Percentiles rank a stretch among this genome's conserved stretches.
These are phyloP conservation scores for Microchrysa polita DNA, from an alignment of 2,888 invertebrate genomes.

Conservation along the genomic window DNA sequence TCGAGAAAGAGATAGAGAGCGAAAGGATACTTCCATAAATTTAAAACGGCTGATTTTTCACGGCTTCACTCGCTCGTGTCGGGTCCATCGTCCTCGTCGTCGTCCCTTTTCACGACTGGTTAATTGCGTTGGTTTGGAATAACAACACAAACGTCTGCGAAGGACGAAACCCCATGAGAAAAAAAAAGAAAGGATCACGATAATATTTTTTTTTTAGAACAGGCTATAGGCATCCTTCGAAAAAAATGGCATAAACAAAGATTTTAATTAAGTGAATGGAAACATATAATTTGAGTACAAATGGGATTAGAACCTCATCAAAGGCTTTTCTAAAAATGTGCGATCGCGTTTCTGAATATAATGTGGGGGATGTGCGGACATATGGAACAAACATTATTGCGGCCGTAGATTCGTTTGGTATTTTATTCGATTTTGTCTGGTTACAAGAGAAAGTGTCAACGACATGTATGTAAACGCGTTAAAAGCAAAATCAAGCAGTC, in stretches of 20 bases:
- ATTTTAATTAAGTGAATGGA: constrained; percentile 47
- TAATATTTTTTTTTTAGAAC: constrained; percentile 32
- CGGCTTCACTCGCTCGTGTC: not conserved
- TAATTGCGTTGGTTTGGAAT: constrained; percentile 13
- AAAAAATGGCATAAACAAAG: constrained; percentile 44
- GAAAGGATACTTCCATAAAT: constrained; percentile 6
- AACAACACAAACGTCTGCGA: constrained; percentile 3
- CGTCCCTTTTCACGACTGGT: not conserved
- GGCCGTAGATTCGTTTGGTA: not conserved
- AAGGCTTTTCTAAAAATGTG: constrained; percentile 29
- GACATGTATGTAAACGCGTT: too few species aligned
- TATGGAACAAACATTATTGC: too few species aligned
- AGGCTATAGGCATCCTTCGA: constrained; percentile 5
- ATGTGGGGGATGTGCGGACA: too few species aligned
- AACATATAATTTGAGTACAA: constrained; percentile 47
- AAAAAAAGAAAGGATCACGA: constrained; percentile 13
- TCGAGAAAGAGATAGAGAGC: too few species aligned
- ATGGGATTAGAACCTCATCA: constrained; percentile 46
- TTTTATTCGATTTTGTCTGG: too few species aligned
- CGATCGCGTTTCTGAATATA: constrained; percentile 13
- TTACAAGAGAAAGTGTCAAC: too few species aligned
- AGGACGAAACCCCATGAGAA: not conserved
- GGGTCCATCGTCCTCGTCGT: not conserved
- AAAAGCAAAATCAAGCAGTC: too few species aligned
- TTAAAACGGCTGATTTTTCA: too few species aligned